Evolutionary conservation across 1,140 invertebrate genomes (phyloP).

Genomic region (Lepidostoma basale): DNA sequence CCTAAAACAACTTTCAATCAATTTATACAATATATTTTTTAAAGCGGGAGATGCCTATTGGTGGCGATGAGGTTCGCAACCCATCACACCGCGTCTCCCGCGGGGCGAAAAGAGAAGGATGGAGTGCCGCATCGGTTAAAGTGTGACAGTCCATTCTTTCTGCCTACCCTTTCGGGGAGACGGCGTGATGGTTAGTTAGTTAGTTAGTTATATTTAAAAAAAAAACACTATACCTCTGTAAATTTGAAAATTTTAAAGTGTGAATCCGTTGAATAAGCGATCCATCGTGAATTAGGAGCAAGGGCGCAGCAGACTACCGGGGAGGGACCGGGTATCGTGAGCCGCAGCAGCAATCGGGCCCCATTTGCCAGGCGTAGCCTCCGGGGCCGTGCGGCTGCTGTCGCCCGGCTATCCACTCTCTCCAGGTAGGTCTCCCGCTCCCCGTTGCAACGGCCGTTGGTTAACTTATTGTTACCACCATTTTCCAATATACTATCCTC

Average conservation of each 20-base stretch:
- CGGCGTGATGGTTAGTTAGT: too few species aligned
- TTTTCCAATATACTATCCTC: too few species aligned
- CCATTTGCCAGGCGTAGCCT: constrained; percentile 59
- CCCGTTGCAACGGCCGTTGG: constrained; percentile 39
- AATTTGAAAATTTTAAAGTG: constrained; percentile 72
- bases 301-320: constrained; percentile 70
- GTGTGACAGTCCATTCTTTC: too few species aligned
- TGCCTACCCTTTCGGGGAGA: too few species aligned
- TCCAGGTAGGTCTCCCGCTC: constrained; percentile 44
- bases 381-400: background rate
- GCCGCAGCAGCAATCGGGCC: constrained; percentile 69
- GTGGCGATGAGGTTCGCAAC: too few species aligned
- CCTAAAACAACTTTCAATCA: too few species aligned
- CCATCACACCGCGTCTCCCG: too few species aligned
- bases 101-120: too few species aligned
- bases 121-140: too few species aligned
- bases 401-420: background rate
- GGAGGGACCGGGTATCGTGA: constrained; percentile 67
- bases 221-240: constrained; percentile 55
- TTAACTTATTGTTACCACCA: background rate
- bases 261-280: constrained; percentile 75
- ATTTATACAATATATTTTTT: constrained; percentile 32
- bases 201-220: constrained; percentile 20
- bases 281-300: constrained; percentile 69
- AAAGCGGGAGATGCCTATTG: too few species aligned